A percentile compares a stretch with the other conserved stretches of the same genome.
phyloP scores from a whole-genome alignment of 2,888 invertebrate genomes.

The Stegophylla sp. region DNA sequence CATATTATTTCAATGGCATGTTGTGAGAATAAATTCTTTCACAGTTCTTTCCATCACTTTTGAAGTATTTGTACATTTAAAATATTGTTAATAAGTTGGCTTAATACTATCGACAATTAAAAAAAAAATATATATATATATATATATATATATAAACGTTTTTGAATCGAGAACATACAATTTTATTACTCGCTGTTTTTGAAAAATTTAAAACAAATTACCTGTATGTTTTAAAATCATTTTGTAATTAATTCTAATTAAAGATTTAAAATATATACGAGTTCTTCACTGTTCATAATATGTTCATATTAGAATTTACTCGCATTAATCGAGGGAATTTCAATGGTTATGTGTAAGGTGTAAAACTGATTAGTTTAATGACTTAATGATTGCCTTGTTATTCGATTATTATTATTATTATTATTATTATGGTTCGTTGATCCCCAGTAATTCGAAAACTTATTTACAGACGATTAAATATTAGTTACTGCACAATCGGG shows the following conservation, averaged over 20 bases:
- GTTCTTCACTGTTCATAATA: too few relatives aligned
- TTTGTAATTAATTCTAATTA: too few relatives aligned
- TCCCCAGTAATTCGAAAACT: neutral
- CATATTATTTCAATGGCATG: constrained; percentile 62
- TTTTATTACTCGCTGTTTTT: too few relatives aligned
- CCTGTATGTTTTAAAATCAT: too few relatives aligned
- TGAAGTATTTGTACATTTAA: constrained; percentile 24
- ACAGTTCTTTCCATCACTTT: constrained; percentile 72
- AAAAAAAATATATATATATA: too few relatives aligned
- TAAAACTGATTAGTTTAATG: neutral
- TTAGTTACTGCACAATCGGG: constrained; percentile 1
- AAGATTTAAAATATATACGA: too few relatives aligned
- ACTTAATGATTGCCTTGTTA: neutral
- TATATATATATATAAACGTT: too few relatives aligned
- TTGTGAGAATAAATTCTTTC: constrained; percentile 85
- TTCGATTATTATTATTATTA: neutral
- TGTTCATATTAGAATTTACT: too few relatives aligned
- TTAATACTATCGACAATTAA: constrained; percentile 27
- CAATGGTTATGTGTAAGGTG: neutral
- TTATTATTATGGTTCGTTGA: constrained; percentile 25
- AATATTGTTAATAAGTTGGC: constrained; percentile 19
- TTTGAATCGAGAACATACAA: too few relatives aligned
- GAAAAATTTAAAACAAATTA: too few relatives aligned
- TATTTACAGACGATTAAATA: neutral
- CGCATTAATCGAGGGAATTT: too few relatives aligned